Percentiles rank a stretch among this genome's conserved stretches.
Conservation (phyloP, 1,140 invertebrate species). For the Cydia strobilella region DNA sequence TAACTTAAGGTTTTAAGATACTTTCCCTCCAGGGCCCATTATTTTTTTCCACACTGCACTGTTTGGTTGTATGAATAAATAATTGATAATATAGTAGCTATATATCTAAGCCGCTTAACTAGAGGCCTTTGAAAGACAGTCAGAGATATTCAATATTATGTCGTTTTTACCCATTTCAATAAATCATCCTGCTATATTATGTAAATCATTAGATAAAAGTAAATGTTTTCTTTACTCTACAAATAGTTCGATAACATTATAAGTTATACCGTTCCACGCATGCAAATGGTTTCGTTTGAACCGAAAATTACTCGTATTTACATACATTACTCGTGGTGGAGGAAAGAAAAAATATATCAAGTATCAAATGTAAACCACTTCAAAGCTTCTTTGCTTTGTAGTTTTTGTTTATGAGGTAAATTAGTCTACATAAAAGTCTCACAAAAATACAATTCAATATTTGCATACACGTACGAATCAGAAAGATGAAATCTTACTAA, state of each 20-base stretch:
- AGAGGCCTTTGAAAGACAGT: no score
- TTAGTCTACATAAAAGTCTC: constrained; percentile 7
- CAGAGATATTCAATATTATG: no score
- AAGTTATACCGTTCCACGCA: not conserved
- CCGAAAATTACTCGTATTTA: not conserved
- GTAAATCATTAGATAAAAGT: not conserved
- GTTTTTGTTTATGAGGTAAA: constrained; percentile 6
- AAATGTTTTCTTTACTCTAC: not conserved
- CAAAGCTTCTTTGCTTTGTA: constrained; percentile 29
- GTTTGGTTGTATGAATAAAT: no score
- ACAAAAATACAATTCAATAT: constrained; percentile 4
- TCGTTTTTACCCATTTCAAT: no score
- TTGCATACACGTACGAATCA: not conserved
- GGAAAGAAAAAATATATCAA: constrained; percentile 18
- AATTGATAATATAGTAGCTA: no score
- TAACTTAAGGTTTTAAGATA: no score
- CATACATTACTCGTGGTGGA: not conserved
- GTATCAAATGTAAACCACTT: constrained; percentile 17
- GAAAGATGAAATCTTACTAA: constrained; percentile 2
- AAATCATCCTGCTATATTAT: no score
- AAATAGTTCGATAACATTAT: not conserved
- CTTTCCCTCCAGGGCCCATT: no score
- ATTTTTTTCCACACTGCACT: no score
- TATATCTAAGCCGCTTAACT: no score
- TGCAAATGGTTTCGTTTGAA: constrained; percentile 13